Evolutionary conservation across 92 coral and sea anemone species (phyloP), one percentile per base, ranked within the genome.

Genomic region (Plumapathes pennacea): DNA sequence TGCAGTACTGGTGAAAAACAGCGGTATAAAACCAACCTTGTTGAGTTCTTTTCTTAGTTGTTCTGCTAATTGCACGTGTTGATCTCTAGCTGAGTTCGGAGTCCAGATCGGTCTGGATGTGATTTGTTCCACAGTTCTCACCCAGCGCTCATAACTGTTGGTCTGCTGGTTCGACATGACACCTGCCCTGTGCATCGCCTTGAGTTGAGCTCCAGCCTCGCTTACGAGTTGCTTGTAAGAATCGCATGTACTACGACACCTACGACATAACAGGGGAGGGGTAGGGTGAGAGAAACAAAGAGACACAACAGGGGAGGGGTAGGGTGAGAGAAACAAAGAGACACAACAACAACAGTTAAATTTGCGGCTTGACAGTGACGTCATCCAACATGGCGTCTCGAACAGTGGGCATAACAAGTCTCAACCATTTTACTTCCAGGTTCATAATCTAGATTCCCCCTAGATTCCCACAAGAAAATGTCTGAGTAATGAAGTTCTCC

Each of bases 211-310:
- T 13, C 90, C 67, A 0, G 96, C 96, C 25, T 77, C 89, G 19
- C 71, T 30, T 2, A 76, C 58, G 37, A 68, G 64, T 45, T 78
- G 78, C 43, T 59, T 72, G 69, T 78, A 83, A 10, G 63, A 48
- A 69, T 87, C 90, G 52, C 90, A 77, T 9, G 78, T 54, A 21
- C 62, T 58, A 40, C 96, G 90, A 48, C 71, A 77, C 30, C 96
- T 87, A 46, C 2, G 55, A 55, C 10, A 19, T 3, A n/a, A 65
- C 10, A 18, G 17, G n/a, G 14, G 17, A 37, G 2, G 17, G 38
- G n/a, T 3, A 58, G 10, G 25, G 6, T 50, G 20, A 64, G 6
- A 1, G 39, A 7, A 2, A 21, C 40, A n/a, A n/a, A n/a, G n/a
- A n/a, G n/a, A n/a, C n/a, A n/a, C n/a, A n/a, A n/a, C n/a, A n/a